Evolutionary conservation across 64 coral and sea anemone genomes (phyloP).

Genomic region (Actinia equina): DNA sequence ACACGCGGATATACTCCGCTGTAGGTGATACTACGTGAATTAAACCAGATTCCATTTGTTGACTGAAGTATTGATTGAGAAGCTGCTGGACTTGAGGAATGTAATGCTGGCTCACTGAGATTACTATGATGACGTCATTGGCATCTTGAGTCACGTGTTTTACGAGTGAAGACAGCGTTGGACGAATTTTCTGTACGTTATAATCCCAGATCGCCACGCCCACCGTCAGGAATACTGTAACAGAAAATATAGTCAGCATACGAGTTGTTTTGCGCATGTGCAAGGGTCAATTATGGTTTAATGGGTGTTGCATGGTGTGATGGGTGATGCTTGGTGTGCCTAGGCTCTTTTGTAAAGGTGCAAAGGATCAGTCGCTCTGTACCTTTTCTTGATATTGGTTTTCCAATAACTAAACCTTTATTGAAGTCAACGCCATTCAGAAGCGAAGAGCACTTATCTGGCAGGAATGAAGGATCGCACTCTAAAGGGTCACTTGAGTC

Average conservation of each 20-base stretch:
- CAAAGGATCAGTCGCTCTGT: neutral
- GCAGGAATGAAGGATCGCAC: neutral
- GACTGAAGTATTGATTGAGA: neutral
- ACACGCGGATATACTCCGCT: neutral
- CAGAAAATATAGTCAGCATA: neutral
- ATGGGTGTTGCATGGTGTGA: too few species aligned
- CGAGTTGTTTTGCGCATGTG: neutral
- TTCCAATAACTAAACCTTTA: constrained; percentile 43
- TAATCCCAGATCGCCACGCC: constrained; percentile 15
- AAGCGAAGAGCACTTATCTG: constrained; percentile 8
- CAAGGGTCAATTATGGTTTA: too few species aligned
- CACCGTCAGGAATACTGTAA: constrained; percentile 38
- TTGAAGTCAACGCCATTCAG: constrained; percentile 8
- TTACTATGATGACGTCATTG: constrained; percentile 17
- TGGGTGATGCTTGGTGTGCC: too few species aligned
- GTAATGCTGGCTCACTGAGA: neutral
- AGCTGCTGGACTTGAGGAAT: neutral
- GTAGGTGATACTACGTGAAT: constrained; percentile 32
- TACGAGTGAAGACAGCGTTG: constrained; percentile 28
- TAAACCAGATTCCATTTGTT: constrained; percentile 30
- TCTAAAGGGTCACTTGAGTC: neutral
- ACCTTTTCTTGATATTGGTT: constrained; percentile 25
- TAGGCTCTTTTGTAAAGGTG: too few species aligned
- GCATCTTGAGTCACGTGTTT: constrained; percentile 20
- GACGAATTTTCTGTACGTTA: constrained; percentile 1